These are phyloP conservation scores for Danionella dracula DNA, from an alignment of 2,797 vertebrate genomes.

Conservation along the genomic window DNA sequence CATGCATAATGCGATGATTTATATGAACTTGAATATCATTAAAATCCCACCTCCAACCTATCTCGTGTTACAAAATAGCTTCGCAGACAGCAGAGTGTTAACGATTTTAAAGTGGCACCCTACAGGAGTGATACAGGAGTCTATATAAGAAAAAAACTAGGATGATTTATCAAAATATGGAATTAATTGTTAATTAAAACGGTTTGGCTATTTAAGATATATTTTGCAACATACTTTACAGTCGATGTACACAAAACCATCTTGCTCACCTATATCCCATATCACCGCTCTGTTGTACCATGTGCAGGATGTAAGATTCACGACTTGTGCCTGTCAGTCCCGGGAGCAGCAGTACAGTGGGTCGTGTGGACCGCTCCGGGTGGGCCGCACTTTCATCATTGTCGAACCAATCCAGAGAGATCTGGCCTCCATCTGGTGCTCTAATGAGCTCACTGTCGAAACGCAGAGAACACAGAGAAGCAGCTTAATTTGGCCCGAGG, in stretches of 20 bases:
- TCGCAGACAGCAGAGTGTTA: too few relatives aligned
- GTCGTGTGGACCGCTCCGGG: constrained; percentile 77
- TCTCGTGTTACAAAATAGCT: too few relatives aligned
- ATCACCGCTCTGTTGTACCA: constrained; percentile 90
- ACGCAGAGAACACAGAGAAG: constrained; percentile 18
- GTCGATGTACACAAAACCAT: background rate
- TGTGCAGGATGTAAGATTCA: constrained; percentile 97
- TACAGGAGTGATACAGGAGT: too few relatives aligned
- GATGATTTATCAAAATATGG: too few relatives aligned
- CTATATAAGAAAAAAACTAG: too few relatives aligned
- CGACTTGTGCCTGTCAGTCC: constrained; percentile 96
- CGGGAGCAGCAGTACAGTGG: constrained; percentile 88
- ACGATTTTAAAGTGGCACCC: too few relatives aligned
- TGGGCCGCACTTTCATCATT: constrained; percentile 79
- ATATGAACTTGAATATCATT: too few relatives aligned
- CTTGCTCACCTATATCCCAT: constrained; percentile 88
- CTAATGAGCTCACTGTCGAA: constrained; percentile 89
- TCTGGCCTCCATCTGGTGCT: constrained; percentile 96
- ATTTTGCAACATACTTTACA: background rate
- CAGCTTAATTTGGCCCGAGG: background rate
- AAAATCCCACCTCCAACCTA: too few relatives aligned
- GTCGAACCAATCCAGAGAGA: constrained; percentile 98
- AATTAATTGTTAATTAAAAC: too few relatives aligned
- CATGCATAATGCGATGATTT: background rate
- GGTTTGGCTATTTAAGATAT: too few relatives aligned